These are phyloP conservation scores for Leptinotarsa lineolata DNA, from an alignment of 1,140 invertebrate genomes.

Conservation along the genomic window DNA sequence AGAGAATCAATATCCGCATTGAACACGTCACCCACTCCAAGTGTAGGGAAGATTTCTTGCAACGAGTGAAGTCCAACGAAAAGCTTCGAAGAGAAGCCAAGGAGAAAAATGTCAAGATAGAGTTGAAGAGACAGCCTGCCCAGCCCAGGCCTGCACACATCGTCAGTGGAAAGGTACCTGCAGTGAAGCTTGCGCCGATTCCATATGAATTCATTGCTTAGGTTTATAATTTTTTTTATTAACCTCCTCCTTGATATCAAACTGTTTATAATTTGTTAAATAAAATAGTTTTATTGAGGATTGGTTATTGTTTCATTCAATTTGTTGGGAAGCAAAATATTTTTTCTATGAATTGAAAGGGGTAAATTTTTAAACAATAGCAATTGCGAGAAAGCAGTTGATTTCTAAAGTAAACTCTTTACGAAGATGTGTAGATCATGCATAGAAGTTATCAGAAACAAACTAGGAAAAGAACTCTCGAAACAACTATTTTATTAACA, in stretches of 20 bases:
- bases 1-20: slow-evolving; percentile 95
- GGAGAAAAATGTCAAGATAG: slow-evolving; percentile 71
- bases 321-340: too few species aligned
- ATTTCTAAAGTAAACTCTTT: too few species aligned
- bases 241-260: too few species aligned
- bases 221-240: slow-evolving; percentile 54
- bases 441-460: too few species aligned
- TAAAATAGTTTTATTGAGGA: not conserved
- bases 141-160: slow-evolving; percentile 84
- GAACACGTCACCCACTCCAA: slow-evolving; percentile 98
- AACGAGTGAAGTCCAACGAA: slow-evolving; percentile 90
- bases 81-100: slow-evolving; percentile 82
- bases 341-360: too few species aligned
- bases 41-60: slow-evolving; percentile 94
- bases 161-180: slow-evolving; percentile 80
- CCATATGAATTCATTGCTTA: slow-evolving; percentile 98
- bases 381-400: too few species aligned
- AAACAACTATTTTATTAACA: too few species aligned
- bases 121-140: slow-evolving; percentile 84
- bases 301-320: too few species aligned
- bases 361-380: too few species aligned
- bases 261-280: too few species aligned
- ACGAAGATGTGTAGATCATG: too few species aligned
- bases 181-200: slow-evolving; percentile 86
- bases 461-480: too few species aligned